These are phyloP conservation scores for Physocephala rufipes DNA, from an alignment of 2,888 invertebrate species.

Conservation along the genomic window DNA sequence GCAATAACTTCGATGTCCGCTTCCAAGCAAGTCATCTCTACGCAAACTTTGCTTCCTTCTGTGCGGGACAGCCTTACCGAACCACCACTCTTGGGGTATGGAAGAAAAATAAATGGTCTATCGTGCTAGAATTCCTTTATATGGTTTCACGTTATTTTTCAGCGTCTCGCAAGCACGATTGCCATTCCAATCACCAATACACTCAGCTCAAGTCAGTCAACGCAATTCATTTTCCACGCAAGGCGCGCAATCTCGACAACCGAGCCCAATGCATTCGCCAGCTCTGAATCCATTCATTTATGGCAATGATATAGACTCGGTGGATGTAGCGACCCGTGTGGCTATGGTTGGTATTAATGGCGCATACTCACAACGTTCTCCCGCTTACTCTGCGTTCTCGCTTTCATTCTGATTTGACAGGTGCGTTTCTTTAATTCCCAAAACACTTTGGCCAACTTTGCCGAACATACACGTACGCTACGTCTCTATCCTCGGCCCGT, in stretches of 20 bases:
- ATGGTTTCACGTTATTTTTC: not conserved
- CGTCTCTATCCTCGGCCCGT: conserved; percentile 97
- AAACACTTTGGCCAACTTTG: conserved; percentile 95
- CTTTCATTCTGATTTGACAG: conserved; percentile 40
- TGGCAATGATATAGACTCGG: conserved; percentile 95
- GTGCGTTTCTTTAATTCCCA: conserved; percentile 95
- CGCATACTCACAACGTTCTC: conserved; percentile 9
- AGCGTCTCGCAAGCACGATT: conserved; percentile 63
- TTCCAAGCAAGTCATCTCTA: conserved; percentile 69
- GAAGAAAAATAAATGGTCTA: not conserved
- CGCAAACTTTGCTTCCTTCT: conserved; percentile 73
- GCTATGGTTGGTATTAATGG: conserved; percentile 81
- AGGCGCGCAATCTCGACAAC: conserved; percentile 67
- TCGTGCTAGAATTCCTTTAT: not conserved
- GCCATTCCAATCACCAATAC: conserved; percentile 59
- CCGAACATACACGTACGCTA: conserved; percentile 96
- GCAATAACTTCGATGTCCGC: conserved; percentile 71
- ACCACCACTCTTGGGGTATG: conserved; percentile 69
- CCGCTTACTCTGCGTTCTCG: not conserved
- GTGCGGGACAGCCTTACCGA: conserved; percentile 73
- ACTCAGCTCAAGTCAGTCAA: conserved; percentile 61
- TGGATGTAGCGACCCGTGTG: conserved; percentile 96
- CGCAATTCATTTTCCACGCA: conserved; percentile 66
- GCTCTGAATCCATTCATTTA: conserved; percentile 86
- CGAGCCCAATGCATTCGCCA: conserved; percentile 69